phyloP scores from a whole-genome alignment of 2,113 vertebrate genomes.

The Percina caprodes region DNA sequence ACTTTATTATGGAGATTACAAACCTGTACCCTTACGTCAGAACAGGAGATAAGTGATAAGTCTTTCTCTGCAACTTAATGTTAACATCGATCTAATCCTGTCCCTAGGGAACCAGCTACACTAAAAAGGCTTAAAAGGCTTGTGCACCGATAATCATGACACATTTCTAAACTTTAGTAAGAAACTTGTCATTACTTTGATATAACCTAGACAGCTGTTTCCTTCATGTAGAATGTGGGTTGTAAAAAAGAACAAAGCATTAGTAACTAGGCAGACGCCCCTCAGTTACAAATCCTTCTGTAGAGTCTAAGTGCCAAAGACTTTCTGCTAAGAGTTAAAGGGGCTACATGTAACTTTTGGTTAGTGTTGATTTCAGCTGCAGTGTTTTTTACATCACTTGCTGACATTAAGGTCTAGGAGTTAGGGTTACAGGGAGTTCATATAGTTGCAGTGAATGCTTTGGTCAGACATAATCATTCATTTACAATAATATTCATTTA shows the following conservation, averaged over 20 bases:
- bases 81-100: not conserved
- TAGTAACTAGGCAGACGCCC: not conserved
- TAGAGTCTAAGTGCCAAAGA: too few species aligned
- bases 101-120: not conserved
- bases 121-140: not conserved
- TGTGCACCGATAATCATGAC: not conserved
- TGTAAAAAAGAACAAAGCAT: conserved; percentile 1
- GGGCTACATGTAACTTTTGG: too few species aligned
- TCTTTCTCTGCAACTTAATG: not conserved
- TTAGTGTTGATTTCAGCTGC: too few species aligned
- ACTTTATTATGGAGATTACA: not conserved
- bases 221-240: not conserved
- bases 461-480: too few species aligned
- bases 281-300: too few species aligned
- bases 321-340: too few species aligned
- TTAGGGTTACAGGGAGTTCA: too few species aligned
- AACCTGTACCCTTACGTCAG: not conserved
- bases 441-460: too few species aligned
- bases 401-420: too few species aligned
- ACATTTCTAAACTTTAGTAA: not conserved
- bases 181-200: conserved; percentile 22
- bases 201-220: conserved; percentile 9
- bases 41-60: not conserved
- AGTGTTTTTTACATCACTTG: too few species aligned
- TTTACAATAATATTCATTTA: too few species aligned